Percentiles rank a stretch among this genome's conserved stretches.
Conservation (phyloP, 2,113 vertebrate species). For the Leuciscus idus region DNA sequence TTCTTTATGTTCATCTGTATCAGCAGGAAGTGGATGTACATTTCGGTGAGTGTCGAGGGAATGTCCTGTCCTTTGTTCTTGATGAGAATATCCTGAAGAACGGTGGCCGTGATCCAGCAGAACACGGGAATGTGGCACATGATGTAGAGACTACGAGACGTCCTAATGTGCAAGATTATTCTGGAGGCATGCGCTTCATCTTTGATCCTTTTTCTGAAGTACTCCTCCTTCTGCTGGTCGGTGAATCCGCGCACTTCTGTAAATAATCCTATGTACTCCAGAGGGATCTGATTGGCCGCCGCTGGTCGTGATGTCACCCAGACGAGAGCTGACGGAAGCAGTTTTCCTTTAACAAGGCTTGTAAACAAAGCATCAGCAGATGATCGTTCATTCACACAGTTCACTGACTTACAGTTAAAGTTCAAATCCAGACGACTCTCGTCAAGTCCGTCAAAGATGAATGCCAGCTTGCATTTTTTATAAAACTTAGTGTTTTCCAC, state of each 20-base stretch:
- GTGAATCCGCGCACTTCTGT: slow-evolving; percentile 61
- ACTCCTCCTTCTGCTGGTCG: slow-evolving; percentile 60
- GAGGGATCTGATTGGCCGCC: slow-evolving; percentile 54
- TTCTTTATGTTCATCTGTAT: slow-evolving; percentile 54
- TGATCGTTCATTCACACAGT: neutral
- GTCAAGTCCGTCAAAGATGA: slow-evolving; percentile 60
- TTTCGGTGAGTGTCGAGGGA: slow-evolving; percentile 55
- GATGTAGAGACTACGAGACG: slow-evolving; percentile 42
- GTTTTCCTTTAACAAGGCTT: slow-evolving; percentile 41
- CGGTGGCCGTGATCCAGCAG: slow-evolving; percentile 59
- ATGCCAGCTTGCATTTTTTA: slow-evolving; percentile 2
- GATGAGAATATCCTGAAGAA: slow-evolving; percentile 42
- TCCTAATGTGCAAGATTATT: slow-evolving; percentile 50
- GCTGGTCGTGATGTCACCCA: slow-evolving; percentile 58
- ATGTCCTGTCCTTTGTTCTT: slow-evolving; percentile 7
- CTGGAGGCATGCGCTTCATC: slow-evolving; percentile 16
- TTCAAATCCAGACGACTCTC: slow-evolving; percentile 44
- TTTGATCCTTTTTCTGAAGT: slow-evolving; percentile 58
- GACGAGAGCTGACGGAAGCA: slow-evolving; percentile 50
- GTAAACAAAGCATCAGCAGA: slow-evolving; percentile 48
- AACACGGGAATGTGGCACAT: slow-evolving; percentile 58
- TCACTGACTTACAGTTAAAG: slow-evolving; percentile 37
- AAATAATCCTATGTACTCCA: slow-evolving; percentile 39
- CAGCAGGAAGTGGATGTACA: slow-evolving; percentile 36
- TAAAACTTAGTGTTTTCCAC: slow-evolving; percentile 17